These are phyloP conservation scores for Machaerirhynchus nigripectus DNA, from an alignment of 2,113 vertebrate species.

Conservation along the genomic window DNA sequence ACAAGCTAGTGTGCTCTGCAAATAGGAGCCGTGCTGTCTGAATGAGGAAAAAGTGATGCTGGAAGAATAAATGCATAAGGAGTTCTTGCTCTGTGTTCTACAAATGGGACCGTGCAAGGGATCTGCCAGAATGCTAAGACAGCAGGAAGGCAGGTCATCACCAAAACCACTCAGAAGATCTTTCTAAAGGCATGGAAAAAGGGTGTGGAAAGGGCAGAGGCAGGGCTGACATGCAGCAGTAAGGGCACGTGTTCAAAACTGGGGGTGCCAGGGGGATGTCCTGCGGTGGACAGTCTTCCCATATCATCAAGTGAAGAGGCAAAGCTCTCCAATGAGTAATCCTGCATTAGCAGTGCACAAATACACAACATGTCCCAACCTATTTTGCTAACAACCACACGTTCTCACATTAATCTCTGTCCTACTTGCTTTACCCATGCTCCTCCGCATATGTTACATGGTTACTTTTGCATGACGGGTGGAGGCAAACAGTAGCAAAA, in stretches of 20 bases:
- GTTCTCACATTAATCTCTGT: background rate
- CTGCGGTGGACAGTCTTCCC: background rate
- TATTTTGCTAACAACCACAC: background rate
- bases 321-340: background rate
- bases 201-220: background rate
- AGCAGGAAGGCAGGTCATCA: background rate
- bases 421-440: background rate
- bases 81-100: background rate
- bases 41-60: background rate
- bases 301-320: background rate
- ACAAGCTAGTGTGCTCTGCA: background rate
- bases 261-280: background rate
- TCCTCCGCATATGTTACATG: rapidly evolving
- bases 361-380: background rate
- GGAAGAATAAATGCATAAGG: background rate
- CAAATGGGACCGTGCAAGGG: background rate
- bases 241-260: background rate
- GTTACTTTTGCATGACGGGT: background rate
- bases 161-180: background rate
- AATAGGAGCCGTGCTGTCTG: background rate
- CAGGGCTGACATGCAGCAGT: background rate
- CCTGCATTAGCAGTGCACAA: background rate
- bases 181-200: background rate
- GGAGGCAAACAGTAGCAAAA: background rate
- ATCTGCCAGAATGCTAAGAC: background rate